These are phyloP conservation scores for Oreochromis spilurus DNA, from an alignment of 2,113 vertebrate species.

Conservation along the genomic window DNA sequence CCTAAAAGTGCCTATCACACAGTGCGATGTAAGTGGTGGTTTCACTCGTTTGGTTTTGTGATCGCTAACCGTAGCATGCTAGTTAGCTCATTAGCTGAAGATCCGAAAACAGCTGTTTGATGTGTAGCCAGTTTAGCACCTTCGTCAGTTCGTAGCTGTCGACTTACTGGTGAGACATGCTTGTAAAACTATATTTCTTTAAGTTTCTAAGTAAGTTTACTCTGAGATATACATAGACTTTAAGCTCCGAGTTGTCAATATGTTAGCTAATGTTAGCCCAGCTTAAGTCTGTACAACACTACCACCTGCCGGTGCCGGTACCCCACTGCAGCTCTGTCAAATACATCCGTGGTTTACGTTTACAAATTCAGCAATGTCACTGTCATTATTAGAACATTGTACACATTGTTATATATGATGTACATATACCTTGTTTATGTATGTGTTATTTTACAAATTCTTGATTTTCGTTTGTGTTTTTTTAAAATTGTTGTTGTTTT, in stretches of 20 bases:
- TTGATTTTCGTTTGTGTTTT: neutral
- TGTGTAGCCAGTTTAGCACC: neutral
- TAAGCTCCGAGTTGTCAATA: conserved; percentile 15
- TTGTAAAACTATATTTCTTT: accelerated
- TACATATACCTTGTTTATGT: accelerated
- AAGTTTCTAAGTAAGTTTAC: neutral
- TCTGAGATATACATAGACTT: neutral
- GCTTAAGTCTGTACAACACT: neutral
- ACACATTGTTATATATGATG: neutral
- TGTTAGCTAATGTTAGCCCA: conserved; percentile 15
- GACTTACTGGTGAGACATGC: accelerated
- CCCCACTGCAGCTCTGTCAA: neutral
- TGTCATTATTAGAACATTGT: neutral
- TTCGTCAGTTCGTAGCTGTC: neutral
- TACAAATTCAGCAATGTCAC: neutral
- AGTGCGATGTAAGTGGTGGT: conserved; percentile 86
- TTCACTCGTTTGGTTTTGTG: neutral
- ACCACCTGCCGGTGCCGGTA: conserved; percentile 21
- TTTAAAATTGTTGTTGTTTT: accelerated
- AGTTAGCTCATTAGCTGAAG: conserved; percentile 39
- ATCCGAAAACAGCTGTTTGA: neutral
- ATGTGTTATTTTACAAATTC: neutral
- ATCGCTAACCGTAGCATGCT: conserved; percentile 41
- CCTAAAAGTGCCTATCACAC: conserved; percentile 92
- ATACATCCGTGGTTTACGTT: neutral